Evolutionary conservation across 2,888 invertebrate species (phyloP).

Genomic region (Xiphydria camelus): DNA sequence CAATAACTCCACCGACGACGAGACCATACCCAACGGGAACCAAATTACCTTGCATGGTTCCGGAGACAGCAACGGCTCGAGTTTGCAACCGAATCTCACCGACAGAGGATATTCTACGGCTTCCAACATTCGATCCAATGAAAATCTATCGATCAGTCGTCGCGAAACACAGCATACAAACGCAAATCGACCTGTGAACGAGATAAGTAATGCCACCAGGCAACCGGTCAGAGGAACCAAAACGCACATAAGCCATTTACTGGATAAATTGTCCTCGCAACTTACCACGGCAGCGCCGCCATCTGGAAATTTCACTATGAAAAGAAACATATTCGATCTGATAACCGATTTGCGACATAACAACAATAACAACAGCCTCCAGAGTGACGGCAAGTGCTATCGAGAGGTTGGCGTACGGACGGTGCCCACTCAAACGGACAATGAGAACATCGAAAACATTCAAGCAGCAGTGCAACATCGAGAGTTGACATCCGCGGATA

Average conservation of each 20-base stretch:
- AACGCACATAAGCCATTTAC: constrained; percentile 47
- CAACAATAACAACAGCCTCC: constrained; percentile 30
- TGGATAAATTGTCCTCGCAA: constrained; percentile 45
- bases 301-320: constrained; percentile 28
- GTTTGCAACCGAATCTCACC: constrained; percentile 22
- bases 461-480: neutral
- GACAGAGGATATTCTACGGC: constrained; percentile 31
- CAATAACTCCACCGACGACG: constrained; percentile 9
- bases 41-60: constrained; percentile 3
- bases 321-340: constrained; percentile 38
- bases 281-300: constrained; percentile 32
- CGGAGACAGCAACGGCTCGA: constrained; percentile 18
- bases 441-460: neutral
- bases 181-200: constrained; percentile 11
- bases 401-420: constrained; percentile 28
- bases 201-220: constrained; percentile 19
- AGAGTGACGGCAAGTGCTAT: constrained; percentile 29
- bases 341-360: constrained; percentile 34
- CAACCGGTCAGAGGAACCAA: constrained; percentile 42
- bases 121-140: constrained; percentile 23
- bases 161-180: constrained; percentile 16
- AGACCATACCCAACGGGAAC: constrained; percentile 7
- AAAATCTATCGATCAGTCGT: constrained; percentile 24
- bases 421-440: constrained; percentile 31
- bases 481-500: too few relatives aligned